Evolutionary conservation across 2,888 invertebrate genomes (phyloP), one percentile per base, ranked within the genome.

Genomic region (Steromphala cineraria): DNA sequence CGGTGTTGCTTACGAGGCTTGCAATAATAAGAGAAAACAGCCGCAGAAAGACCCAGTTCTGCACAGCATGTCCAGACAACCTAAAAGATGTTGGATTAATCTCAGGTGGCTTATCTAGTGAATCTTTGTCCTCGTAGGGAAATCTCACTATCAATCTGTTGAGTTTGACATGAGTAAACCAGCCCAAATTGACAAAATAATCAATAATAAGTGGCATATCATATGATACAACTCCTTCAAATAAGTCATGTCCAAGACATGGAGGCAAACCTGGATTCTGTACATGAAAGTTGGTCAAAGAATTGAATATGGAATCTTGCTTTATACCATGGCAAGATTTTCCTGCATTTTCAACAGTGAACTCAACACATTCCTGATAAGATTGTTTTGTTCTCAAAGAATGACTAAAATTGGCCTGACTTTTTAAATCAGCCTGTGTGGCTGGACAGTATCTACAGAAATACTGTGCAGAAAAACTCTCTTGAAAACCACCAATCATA

Each of bases 41-140:
- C 31, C 82, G 55, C 21, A 82, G 19, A 28, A 82, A 80, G 17
- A 82, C 79, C 83, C 83, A 82, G 52, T 81, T 83, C 56, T 83
- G 81, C 7, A 83, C 76, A 52, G 83, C 83, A 56, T 83, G 83
- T 7, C 83, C 83, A 78, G 62, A 55, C 67, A 76, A 13, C 75
- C 81, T 67, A 40, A 24, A 19, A 13, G 21, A 15, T 21, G 1
- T 31, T 4, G 46, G 46, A 28, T 76, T 15, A 76, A 24, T 19
- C 8, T 36, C 10, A 40, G 46, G 46, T 53, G 83, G 83, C 40
- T 74, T 83, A 77, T 84, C 84, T n/a, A 62, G 24, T 0, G 71
- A 46, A 82, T 79, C 71, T 24, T 19, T 67, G n/a, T 81, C 40
- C 0, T 24, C 17, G 40, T 77, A 67, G 21, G 28, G 28, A 67